Evolutionary conservation across 2,888 invertebrate species (phyloP), one percentile per base, ranked within the genome.

Genomic region (Ophion ventricosus): DNA sequence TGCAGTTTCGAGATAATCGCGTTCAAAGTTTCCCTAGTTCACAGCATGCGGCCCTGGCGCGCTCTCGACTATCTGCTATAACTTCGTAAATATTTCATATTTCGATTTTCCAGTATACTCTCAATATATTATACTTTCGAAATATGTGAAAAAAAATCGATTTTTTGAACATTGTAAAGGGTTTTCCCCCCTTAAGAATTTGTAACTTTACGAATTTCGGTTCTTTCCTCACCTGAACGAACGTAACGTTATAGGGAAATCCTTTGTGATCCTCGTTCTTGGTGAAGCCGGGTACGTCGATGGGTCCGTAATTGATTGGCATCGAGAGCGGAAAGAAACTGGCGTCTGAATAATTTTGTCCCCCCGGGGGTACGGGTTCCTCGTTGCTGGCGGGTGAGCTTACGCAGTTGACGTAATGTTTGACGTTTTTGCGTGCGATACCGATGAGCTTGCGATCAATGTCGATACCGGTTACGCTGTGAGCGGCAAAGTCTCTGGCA

Each of bases 161-260:
- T n/a, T n/a, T n/a, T n/a, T n/a, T n/a, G n/a, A n/a, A n/a, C n/a
- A n/a, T n/a, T n/a, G n/a, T n/a, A n/a, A n/a, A n/a, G n/a, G n/a
- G n/a, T n/a, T n/a, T n/a, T n/a, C n/a, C n/a, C n/a, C n/a, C 49
- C 1, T 17, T 11, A 0, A 49, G 49, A 49, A 49, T 49, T 0
- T 1, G 10, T 14, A 49, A 49, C 17, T 4, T 35, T 35, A 5
- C 7, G 14, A 49, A 49, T 1, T 2, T 49, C 14, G 4, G 17
- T 4, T 14, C 2, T 3, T 4, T 3, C 17, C 2, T 14, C 29
- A 98, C 98, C 95, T 97, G 96, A 89, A 97, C 96, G 93, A 99
- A 99, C 84, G 96, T 96, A 76, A 98, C 97, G 94, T 99, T 99
- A 91, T 97, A 95, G 0, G 99, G 99, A 93, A 99, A 99, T 54